These are phyloP conservation scores for Morus bassanus DNA, from an alignment of 2,797 vertebrate species.

Conservation along the genomic window DNA sequence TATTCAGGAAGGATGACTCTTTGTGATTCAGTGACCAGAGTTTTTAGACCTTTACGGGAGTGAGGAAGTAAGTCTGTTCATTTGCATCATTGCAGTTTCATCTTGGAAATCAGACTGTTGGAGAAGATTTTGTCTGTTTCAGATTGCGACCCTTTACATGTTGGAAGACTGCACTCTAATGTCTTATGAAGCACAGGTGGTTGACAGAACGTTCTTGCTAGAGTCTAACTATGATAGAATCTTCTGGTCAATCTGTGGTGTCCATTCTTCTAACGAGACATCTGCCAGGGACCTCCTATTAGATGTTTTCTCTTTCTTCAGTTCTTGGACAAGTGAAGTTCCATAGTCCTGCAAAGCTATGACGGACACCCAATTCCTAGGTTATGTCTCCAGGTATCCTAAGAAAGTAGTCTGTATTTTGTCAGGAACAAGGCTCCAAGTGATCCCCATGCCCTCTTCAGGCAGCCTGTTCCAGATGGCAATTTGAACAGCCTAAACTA, in stretches of 20 bases:
- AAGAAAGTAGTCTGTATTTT: background rate
- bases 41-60: background rate
- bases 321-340: background rate
- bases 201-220: background rate
- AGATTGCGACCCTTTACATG: background rate
- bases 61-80: background rate
- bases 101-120: background rate
- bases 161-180: background rate
- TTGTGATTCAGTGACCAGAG: background rate
- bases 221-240: background rate
- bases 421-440: background rate
- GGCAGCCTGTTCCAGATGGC: background rate
- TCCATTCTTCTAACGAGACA: background rate
- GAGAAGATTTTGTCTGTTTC: background rate
- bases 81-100: background rate
- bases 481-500: background rate
- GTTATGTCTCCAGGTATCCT: background rate
- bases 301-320: background rate
- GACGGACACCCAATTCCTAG: background rate
- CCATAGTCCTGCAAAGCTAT: background rate
- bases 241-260: background rate
- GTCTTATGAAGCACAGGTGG: background rate
- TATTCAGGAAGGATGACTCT: background rate
- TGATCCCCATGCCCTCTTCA: background rate
- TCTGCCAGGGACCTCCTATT: background rate